These are phyloP conservation scores for Steinernema hermaphroditum DNA, from an alignment of 2,888 invertebrate genomes.

Conservation along the genomic window DNA sequence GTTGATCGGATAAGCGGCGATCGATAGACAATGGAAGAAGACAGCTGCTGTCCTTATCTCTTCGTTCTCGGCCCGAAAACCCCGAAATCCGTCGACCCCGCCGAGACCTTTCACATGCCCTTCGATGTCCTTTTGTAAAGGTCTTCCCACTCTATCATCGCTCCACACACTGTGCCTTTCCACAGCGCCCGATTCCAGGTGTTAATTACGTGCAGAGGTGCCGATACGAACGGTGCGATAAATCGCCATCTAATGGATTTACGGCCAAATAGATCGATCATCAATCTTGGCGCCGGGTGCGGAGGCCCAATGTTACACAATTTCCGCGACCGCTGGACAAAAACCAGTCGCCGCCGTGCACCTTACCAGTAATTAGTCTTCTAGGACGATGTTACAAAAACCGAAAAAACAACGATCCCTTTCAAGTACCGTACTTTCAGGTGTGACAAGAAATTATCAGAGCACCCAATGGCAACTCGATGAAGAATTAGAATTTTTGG, in stretches of 20 bases:
- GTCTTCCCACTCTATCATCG: too few relatives aligned
- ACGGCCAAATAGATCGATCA: constrained; percentile 28
- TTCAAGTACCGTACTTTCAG: neutral
- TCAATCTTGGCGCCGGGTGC: constrained; percentile 2
- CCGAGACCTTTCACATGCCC: too few relatives aligned
- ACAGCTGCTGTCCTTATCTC: constrained; percentile 20
- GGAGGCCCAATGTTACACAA: constrained; percentile 27
- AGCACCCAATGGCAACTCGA: neutral
- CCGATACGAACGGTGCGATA: constrained; percentile 9
- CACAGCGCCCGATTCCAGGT: too few relatives aligned
- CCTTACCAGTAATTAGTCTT: constrained; percentile 10
- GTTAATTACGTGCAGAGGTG: neutral
- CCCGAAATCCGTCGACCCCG: too few relatives aligned
- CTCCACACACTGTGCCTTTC: too few relatives aligned
- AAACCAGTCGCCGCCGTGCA: constrained; percentile 4
- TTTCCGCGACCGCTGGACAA: constrained; percentile 1
- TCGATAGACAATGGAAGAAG: constrained; percentile 28
- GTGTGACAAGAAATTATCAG: neutral
- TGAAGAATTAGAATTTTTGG: constrained; percentile 14
- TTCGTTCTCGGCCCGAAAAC: neutral
- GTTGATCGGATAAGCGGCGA: neutral
- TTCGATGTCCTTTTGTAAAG: too few relatives aligned
- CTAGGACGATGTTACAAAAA: constrained; percentile 2
- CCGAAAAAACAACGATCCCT: neutral
- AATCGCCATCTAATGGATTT: constrained; percentile 21